phyloP scores from a whole-genome alignment of 2,113 vertebrate species.

The Rallus limicola region DNA sequence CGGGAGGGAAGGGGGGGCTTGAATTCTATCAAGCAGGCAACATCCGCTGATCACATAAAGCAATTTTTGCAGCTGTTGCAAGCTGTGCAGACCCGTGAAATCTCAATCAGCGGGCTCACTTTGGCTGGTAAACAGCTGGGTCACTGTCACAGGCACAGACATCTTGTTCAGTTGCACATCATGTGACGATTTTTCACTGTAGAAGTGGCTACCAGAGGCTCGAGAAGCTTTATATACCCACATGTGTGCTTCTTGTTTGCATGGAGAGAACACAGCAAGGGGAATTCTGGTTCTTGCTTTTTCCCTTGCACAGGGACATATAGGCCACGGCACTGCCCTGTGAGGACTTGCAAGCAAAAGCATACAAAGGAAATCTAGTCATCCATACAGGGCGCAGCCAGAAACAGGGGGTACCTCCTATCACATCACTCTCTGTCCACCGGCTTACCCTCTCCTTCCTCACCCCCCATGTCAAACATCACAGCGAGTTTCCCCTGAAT shows the following conservation, averaged over 20 bases:
- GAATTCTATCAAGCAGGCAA: not conserved
- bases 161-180: not conserved
- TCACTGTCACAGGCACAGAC: not conserved
- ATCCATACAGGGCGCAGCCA: not conserved
- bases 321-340: too few relatives aligned
- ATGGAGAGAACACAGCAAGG: not conserved
- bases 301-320: not conserved
- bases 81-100: not conserved
- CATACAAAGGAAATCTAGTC: not conserved
- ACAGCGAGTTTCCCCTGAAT: not conserved
- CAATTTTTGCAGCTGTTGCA: not conserved
- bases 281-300: not conserved
- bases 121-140: not conserved
- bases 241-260: not conserved
- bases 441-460: not conserved
- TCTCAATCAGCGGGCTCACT: not conserved
- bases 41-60: not conserved
- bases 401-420: not conserved
- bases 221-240: not conserved
- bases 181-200: not conserved
- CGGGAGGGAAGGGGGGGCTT: not conserved
- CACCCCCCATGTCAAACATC: rapidly evolving
- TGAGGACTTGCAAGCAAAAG: not conserved
- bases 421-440: not conserved
- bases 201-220: not conserved